Percentiles rank a stretch among this genome's conserved stretches.
These are phyloP conservation scores for Acanthurus lineatus DNA, from an alignment of 2,797 vertebrate species.

Conservation along the genomic window DNA sequence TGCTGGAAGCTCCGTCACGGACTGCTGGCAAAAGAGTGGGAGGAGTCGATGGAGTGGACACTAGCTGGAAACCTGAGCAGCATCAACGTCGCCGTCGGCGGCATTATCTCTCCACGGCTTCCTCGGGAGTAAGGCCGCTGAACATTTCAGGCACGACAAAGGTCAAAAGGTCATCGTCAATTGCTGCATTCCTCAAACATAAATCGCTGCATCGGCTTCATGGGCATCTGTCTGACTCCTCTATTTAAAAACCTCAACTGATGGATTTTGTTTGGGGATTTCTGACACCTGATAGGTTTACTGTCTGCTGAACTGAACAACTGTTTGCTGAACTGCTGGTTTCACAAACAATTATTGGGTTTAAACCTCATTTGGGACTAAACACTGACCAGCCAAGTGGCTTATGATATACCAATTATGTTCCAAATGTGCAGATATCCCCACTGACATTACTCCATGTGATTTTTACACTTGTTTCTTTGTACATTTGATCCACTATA, in stretches of 20 bases:
- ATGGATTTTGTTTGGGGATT: neutral
- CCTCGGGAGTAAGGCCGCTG: constrained; percentile 17
- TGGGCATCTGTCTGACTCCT: constrained; percentile 40
- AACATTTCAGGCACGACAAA: neutral
- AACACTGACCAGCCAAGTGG: no score
- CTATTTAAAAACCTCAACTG: constrained; percentile 5
- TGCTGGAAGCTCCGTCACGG: constrained; percentile 87
- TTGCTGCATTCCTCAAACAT: constrained; percentile 84
- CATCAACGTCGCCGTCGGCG: neutral
- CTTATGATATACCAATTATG: neutral
- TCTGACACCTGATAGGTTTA: neutral
- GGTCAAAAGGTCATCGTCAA: constrained; percentile 81
- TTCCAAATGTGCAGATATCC: no score
- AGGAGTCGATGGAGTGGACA: rapidly evolving
- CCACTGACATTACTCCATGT: no score
- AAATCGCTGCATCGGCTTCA: constrained; percentile 70
- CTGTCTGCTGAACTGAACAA: neutral
- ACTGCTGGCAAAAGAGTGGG: neutral
- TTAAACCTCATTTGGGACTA: neutral
- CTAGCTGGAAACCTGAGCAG: neutral
- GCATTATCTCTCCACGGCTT: constrained; percentile 53
- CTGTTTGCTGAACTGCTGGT: neutral
- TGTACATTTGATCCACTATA: neutral
- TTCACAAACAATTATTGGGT: neutral
- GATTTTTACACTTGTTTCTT: neutral